Evolutionary conservation across 2,888 invertebrate genomes (phyloP).

Genomic region (Ochlodes sylvanus): DNA sequence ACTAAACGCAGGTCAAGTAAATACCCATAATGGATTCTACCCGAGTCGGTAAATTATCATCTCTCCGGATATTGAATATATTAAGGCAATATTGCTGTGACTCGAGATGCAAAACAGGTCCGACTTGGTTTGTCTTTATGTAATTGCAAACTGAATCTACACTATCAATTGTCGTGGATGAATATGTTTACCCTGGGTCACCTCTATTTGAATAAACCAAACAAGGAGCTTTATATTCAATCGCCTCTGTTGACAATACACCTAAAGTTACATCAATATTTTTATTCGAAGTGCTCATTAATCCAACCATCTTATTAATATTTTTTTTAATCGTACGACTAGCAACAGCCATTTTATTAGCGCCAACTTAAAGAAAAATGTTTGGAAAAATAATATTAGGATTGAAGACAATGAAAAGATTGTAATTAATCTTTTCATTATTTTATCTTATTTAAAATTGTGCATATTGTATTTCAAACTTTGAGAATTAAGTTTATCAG

Average conservation of each 20-base stretch:
- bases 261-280: too few relatives aligned
- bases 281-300: too few relatives aligned
- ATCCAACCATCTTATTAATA: too few relatives aligned
- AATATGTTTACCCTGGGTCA: constrained; percentile 18
- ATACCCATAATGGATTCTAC: constrained; percentile 84
- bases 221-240: constrained; percentile 12
- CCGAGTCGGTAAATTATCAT: constrained; percentile 80
- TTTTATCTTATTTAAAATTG: too few relatives aligned
- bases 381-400: too few relatives aligned
- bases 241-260: too few relatives aligned
- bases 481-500: not conserved
- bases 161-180: constrained; percentile 22
- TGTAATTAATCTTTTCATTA: too few relatives aligned
- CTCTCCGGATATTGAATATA: constrained; percentile 83
- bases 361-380: too few relatives aligned
- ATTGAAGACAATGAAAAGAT: too few relatives aligned
- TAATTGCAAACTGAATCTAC: constrained; percentile 58
- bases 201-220: constrained; percentile 29
- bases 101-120: constrained; percentile 64
- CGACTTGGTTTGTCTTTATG: constrained; percentile 56
- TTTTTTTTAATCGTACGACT: too few relatives aligned
- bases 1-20: constrained; percentile 84
- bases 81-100: constrained; percentile 75
- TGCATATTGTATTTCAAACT: too few relatives aligned
- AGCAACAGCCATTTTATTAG: too few relatives aligned